Evolutionary conservation across 2,888 invertebrate species (phyloP).

Genomic region (Amblyteles armatorius): DNA sequence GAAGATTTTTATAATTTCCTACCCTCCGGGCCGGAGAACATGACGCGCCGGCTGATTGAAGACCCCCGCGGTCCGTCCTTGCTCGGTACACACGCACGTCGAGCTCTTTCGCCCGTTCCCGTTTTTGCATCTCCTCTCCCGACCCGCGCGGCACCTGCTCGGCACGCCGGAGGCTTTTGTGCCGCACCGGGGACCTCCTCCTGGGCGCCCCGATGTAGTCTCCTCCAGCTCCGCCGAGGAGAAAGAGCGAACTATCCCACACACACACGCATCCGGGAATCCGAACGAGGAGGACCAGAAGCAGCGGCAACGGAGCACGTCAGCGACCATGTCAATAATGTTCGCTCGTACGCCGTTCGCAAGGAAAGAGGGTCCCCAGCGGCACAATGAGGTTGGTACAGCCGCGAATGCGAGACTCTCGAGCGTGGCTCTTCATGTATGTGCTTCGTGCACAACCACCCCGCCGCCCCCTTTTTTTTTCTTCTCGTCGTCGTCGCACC

Average conservation of each 20-base stretch:
- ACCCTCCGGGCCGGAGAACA: constrained; percentile 8
- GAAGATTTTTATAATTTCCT: neutral
- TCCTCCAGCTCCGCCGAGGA: constrained; percentile 13
- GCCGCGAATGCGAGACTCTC: constrained; percentile 55
- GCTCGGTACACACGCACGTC: constrained; percentile 62
- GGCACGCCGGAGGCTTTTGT: constrained; percentile 62
- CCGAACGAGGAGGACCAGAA: constrained; percentile 40
- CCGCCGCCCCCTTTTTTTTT: constrained; percentile 35
- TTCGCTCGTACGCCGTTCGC: constrained; percentile 38
- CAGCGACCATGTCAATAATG: constrained; percentile 76
- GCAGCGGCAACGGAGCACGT: constrained; percentile 70
- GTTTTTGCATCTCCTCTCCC: constrained; percentile 31
- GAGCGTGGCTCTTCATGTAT: constrained; percentile 8
- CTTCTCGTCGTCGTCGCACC: constrained; percentile 38
- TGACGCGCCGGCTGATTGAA: constrained; percentile 69
- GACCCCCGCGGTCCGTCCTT: constrained; percentile 68
- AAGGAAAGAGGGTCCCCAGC: constrained; percentile 71
- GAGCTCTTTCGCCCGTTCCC: constrained; percentile 69
- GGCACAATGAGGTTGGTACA: constrained; percentile 59
- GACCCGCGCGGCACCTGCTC: constrained; percentile 75
- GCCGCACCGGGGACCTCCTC: constrained; percentile 31
- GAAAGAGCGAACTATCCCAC: neutral
- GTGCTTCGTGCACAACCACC: constrained; percentile 24
- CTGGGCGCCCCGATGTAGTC: constrained; percentile 16
- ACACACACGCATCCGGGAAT: constrained; percentile 16